A percentile compares a stretch with the other conserved stretches of the same genome.
phyloP scores from a whole-genome alignment of 2,797 vertebrate species.

The Arctocebus calabarensis region DNA sequence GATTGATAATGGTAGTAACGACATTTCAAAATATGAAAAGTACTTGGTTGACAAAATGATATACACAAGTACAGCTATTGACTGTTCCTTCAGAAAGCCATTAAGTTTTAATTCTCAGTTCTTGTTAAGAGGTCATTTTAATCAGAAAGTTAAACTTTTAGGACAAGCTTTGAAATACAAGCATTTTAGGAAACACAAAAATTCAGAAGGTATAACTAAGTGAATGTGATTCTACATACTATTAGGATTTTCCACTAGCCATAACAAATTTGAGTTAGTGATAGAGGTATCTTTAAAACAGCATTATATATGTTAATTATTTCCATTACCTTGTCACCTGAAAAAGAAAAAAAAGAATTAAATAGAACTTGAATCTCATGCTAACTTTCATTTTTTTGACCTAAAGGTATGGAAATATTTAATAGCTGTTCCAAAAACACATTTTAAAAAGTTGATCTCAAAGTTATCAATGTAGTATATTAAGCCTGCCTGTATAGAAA shows the following conservation, averaged over 20 bases:
- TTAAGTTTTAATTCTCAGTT: slow-evolving; percentile 14
- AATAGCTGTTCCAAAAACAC: neutral
- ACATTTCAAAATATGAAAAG: slow-evolving; percentile 46
- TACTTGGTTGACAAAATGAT: slow-evolving; percentile 29
- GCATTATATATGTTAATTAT: neutral
- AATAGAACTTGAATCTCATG: slow-evolving; percentile 11
- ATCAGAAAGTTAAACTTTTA: slow-evolving; percentile 13
- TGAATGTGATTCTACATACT: slow-evolving; percentile 18
- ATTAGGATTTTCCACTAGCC: neutral
- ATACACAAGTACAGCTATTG: neutral
- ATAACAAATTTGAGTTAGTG: slow-evolving; percentile 21
- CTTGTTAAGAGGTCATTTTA: slow-evolving; percentile 29
- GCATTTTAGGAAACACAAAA: slow-evolving; percentile 37
- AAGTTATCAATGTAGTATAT: slow-evolving; percentile 21
- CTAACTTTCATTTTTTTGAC: slow-evolving; percentile 47
- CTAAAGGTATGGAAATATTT: neutral
- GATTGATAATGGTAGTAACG: slow-evolving; percentile 42
- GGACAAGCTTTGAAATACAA: slow-evolving; percentile 50
- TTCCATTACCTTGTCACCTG: slow-evolving; percentile 25
- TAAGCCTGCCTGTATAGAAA: neutral
- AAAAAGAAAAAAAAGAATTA: slow-evolving; percentile 51
- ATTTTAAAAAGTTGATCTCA: neutral
- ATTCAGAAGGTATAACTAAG: neutral
- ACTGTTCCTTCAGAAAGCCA: slow-evolving; percentile 39
- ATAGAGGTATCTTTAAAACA: neutral